A percentile compares a stretch with the other conserved stretches of the same genome.
Evolutionary conservation across 2,113 vertebrate genomes (phyloP).

Genomic region (Addax nasomaculatus): DNA sequence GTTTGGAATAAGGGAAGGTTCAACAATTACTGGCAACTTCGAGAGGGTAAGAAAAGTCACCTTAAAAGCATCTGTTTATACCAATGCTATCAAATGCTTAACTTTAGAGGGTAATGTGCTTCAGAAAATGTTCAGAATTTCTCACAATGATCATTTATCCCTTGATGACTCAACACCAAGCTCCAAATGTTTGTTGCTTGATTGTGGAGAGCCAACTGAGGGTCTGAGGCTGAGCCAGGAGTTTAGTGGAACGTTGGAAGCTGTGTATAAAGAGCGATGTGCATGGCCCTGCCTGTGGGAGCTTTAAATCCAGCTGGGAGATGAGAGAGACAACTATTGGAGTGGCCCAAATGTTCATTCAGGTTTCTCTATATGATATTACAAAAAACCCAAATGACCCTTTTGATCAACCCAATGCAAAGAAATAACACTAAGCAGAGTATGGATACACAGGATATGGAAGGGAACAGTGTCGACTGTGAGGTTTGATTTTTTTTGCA

Average conservation of each 20-base stretch:
- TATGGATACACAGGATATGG: accelerated
- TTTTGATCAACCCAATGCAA: not conserved
- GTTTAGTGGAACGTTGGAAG: not conserved
- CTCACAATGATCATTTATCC: not conserved
- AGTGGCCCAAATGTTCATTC: not conserved
- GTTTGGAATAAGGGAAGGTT: not conserved
- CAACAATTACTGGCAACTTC: not conserved
- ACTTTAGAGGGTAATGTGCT: not conserved
- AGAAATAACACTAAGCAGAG: not conserved
- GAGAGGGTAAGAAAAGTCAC: not conserved
- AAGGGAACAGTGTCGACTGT: accelerated
- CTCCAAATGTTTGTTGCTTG: not conserved
- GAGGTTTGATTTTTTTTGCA: not conserved
- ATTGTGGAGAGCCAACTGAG: not conserved
- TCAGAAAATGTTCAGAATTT: not conserved
- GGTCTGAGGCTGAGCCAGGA: not conserved
- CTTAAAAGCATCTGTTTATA: not conserved
- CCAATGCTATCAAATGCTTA: not conserved
- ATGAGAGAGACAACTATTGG: not conserved
- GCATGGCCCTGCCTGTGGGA: not conserved
- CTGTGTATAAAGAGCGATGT: accelerated
- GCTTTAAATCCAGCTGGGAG: not conserved
- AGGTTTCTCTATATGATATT: not conserved
- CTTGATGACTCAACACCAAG: not conserved
- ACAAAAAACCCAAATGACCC: not conserved